Base-by-base conservation (phyloP, 1,140 invertebrate species). In the Drosophila varians region DNA sequence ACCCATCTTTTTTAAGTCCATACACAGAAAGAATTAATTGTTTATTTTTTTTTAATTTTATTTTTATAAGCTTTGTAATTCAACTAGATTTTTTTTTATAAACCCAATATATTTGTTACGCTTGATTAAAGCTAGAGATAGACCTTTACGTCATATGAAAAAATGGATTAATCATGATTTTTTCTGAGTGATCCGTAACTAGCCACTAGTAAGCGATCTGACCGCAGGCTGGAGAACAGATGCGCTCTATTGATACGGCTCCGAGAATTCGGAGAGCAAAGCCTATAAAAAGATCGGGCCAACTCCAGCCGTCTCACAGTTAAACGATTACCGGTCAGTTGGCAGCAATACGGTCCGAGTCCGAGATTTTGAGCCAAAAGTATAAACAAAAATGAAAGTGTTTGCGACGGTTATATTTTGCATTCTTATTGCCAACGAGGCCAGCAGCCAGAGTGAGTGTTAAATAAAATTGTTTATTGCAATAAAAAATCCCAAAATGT, bases 151-250 rank as follows among this genome's bases (percentile, higher is more conserved):
- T 31, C 28, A 31, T 11, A 31, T 11, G 3, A 9, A 11, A 31
- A 31, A 4, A 11, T 3, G 28, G 28, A 9, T 31, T 31, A 38
- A 38, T 38, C 14, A 38, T 14, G 7, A 1, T 14, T 38, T 38
- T 38, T 38, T 16, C 36, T 14, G 14, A 38, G 36, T 38, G 36
- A 31, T 43, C 26, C 9, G 3, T 18, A 38, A 38, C 53, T 31
- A 60, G 36, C 28, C 18, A 36, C 21, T 42, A 56, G 49, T 38
- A 56, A 80, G 28, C 16, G 19, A 2, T 28, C 38, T 47, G 46
- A 77, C 68, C 77, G 43, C 74, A 74, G 47, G 25, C 6, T 47
- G 31, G 21, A 73, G 42, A 69, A 69, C 49, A 69, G 64, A 42
- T 23, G 42, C 19, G n/a, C 28, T 66, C 14, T 16, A 66, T 69